Conservation (phyloP, 2,113 vertebrate genomes). For the Bagarius yarrelli region DNA sequence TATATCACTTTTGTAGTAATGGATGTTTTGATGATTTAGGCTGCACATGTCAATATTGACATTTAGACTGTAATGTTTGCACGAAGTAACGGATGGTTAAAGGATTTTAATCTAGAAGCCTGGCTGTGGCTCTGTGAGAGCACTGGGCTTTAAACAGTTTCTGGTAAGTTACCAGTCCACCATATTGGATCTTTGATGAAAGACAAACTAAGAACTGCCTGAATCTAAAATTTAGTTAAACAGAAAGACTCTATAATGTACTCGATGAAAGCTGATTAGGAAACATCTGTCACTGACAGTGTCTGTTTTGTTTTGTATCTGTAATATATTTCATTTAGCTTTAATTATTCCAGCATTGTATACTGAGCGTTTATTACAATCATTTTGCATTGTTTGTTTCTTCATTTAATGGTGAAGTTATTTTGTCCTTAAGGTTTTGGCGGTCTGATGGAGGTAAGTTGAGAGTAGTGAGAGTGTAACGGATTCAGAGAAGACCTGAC, state of each 20-base stretch:
- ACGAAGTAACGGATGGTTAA: not conserved
- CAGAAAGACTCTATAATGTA: no score
- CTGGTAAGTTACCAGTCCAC: not conserved
- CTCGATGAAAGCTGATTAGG: not conserved
- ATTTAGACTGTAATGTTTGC: not conserved
- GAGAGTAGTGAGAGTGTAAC: not conserved
- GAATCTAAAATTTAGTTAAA: not conserved
- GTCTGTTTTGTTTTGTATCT: not conserved
- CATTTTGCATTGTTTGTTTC: constrained; percentile 10
- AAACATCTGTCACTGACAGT: not conserved
- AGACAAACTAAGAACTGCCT: not conserved
- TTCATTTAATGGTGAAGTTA: not conserved
- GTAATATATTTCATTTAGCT: constrained; percentile 15
- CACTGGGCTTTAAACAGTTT: not conserved
- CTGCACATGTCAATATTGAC: not conserved
- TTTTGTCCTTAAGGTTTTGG: not conserved
- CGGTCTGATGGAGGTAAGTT: not conserved
- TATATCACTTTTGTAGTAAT: not conserved
- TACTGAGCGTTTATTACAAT: constrained; percentile 30
- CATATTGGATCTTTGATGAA: not conserved
- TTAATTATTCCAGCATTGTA: not conserved
- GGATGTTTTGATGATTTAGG: not conserved
- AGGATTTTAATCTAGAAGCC: not conserved
- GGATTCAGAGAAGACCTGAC: not conserved
- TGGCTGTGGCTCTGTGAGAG: no score